These are phyloP conservation scores for Pachyuromys duprasi DNA, from an alignment of 2,797 vertebrate genomes.

Conservation along the genomic window DNA sequence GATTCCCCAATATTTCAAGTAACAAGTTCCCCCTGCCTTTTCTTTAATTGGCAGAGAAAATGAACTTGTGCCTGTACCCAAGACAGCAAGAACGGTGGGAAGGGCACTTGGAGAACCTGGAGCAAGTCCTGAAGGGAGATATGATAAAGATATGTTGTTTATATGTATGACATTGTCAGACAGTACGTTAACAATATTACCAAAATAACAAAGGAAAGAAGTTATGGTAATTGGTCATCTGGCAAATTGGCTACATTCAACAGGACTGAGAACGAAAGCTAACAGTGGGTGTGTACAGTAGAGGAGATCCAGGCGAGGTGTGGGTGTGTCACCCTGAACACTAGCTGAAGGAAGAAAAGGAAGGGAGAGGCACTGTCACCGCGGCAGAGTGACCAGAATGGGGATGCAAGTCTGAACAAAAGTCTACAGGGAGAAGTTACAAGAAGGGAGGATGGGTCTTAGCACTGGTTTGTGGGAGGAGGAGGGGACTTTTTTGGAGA, in stretches of 20 bases:
- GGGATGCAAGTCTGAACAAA: background rate
- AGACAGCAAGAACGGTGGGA: background rate
- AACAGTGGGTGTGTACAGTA: no score
- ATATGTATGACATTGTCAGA: background rate
- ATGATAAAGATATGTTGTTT: background rate
- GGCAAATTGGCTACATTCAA: background rate
- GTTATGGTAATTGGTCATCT: background rate
- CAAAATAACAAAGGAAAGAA: background rate
- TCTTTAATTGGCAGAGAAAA: background rate
- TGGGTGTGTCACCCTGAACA: background rate
- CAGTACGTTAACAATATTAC: no score
- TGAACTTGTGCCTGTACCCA: background rate
- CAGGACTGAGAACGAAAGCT: background rate
- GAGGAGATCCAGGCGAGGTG: no score
- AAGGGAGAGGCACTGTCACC: background rate
- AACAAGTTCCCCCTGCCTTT: background rate
- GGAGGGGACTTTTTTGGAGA: background rate
- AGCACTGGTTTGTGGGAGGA: background rate
- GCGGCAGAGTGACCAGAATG: background rate
- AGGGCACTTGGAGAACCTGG: background rate
- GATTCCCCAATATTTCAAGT: background rate
- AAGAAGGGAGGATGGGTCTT: background rate
- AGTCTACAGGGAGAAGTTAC: background rate
- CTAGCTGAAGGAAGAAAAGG: background rate
- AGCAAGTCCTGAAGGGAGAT: background rate